Conservation (phyloP, 1,140 invertebrate species). For the Goniozus legneri region DNA sequence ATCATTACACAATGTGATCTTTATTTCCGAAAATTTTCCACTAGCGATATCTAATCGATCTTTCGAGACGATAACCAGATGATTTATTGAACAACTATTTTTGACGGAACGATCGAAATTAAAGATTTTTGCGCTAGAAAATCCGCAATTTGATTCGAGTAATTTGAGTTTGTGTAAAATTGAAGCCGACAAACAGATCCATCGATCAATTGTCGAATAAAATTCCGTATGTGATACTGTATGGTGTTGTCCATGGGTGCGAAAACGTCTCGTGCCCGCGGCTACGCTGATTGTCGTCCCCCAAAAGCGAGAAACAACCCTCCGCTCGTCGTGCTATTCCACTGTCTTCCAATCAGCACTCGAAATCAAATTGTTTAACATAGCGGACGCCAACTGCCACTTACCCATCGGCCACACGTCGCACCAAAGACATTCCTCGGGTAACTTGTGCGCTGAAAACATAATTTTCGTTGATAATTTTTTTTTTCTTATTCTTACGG, state of each 20-base stretch:
- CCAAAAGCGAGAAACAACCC: slow-evolving; percentile 16
- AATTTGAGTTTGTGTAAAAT: background rate
- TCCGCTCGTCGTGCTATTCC: slow-evolving; percentile 21
- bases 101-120: too few species aligned
- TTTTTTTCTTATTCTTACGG: too few species aligned
- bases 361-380: slow-evolving; percentile 50
- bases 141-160: background rate
- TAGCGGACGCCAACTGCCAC: slow-evolving; percentile 49
- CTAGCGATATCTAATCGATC: too few species aligned
- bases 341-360: slow-evolving; percentile 43
- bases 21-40: too few species aligned
- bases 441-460: too few species aligned
- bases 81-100: too few species aligned
- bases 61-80: too few species aligned
- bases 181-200: slow-evolving; percentile 21
- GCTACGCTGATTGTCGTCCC: slow-evolving; percentile 43
- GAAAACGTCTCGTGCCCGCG: too few species aligned
- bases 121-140: background rate
- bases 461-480: too few species aligned
- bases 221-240: slow-evolving; percentile 39
- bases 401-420: slow-evolving; percentile 43
- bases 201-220: slow-evolving; percentile 36
- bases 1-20: too few species aligned
- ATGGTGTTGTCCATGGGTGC: slow-evolving; percentile 24
- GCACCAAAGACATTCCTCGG: too few species aligned